phyloP scores from a whole-genome alignment of 2,888 invertebrate species.

The Tholera decimalis region DNA sequence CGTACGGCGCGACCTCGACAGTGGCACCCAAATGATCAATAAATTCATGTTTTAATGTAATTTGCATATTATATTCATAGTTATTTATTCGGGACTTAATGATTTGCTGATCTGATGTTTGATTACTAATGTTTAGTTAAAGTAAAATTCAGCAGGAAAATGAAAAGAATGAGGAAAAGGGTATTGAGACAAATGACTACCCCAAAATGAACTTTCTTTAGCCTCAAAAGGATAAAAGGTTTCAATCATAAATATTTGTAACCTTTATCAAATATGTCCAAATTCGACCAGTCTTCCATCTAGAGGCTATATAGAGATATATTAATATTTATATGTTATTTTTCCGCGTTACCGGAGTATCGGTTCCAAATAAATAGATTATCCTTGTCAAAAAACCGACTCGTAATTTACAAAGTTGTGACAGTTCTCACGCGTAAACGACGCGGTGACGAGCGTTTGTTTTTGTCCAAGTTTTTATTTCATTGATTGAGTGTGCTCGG shows the following conservation, averaged over 20 bases:
- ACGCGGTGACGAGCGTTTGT: slow-evolving; percentile 59
- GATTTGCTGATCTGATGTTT: slow-evolving; percentile 30
- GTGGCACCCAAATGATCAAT: slow-evolving; percentile 20
- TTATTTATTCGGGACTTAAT: slow-evolving; percentile 28
- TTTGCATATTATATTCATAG: slow-evolving; percentile 32
- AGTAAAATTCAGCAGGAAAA: background rate
- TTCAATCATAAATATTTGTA: slow-evolving; percentile 31
- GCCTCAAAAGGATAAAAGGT: slow-evolving; percentile 22
- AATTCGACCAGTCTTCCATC: slow-evolving; percentile 1
- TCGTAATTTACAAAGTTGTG: slow-evolving; percentile 47
- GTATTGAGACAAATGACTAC: background rate
- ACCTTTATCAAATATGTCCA: slow-evolving; percentile 20
- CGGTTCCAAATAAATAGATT: slow-evolving; percentile 24
- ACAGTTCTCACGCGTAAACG: slow-evolving; percentile 66
- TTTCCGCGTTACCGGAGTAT: slow-evolving; percentile 15
- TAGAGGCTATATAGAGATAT: slow-evolving; percentile 7
- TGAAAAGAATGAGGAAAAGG: too few relatives aligned
- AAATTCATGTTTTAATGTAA: slow-evolving; percentile 28
- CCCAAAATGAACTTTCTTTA: slow-evolving; percentile 3
- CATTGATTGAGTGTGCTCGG: slow-evolving; percentile 64
- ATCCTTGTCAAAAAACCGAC: slow-evolving; percentile 31
- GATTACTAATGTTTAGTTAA: slow-evolving; percentile 8
- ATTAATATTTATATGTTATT: slow-evolving; percentile 37
- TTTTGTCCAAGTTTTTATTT: slow-evolving; percentile 65
- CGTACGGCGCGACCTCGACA: slow-evolving; percentile 30